Evolutionary conservation across 2,797 vertebrate species (phyloP).

Genomic region (Heterohyrax brucei): DNA sequence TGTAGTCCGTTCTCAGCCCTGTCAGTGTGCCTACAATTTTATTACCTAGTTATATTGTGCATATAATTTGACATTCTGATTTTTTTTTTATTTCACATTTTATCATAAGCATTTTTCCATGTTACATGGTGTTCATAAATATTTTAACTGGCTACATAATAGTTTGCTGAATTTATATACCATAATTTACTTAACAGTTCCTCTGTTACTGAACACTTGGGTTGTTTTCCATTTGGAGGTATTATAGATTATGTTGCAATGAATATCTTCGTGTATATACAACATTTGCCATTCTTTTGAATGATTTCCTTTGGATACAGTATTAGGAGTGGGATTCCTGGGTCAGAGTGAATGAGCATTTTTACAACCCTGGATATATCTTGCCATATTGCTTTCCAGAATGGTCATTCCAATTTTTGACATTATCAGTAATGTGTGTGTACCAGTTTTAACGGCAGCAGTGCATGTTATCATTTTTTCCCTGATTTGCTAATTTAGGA

Average conservation of each 20-base stretch:
- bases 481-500: constrained; percentile 73
- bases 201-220: constrained; percentile 74
- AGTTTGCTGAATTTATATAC: constrained; percentile 72
- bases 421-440: constrained; percentile 63
- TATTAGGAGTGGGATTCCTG: constrained; percentile 64
- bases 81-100: constrained; percentile 72
- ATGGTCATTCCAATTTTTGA: constrained; percentile 27
- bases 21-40: constrained; percentile 46
- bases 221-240: constrained; percentile 65
- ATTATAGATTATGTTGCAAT: constrained; percentile 73
- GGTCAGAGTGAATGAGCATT: constrained; percentile 75
- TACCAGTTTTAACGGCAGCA: constrained; percentile 12
- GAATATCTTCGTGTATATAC: constrained; percentile 44
- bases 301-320: constrained; percentile 62
- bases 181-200: constrained; percentile 78
- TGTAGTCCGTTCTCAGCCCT: constrained; percentile 56
- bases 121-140: constrained; percentile 78
- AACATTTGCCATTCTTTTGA: constrained; percentile 70
- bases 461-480: constrained; percentile 19
- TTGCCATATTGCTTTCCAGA: constrained; percentile 62
- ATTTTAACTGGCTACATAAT: constrained; percentile 79
- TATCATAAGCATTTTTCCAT: constrained; percentile 72
- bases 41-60: not conserved
- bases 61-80: constrained; percentile 62
- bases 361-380: constrained; percentile 74